Percentiles rank a stretch among this genome's conserved stretches.
phyloP scores from a whole-genome alignment of 1,140 invertebrate species.

The Maniola jurtina region DNA sequence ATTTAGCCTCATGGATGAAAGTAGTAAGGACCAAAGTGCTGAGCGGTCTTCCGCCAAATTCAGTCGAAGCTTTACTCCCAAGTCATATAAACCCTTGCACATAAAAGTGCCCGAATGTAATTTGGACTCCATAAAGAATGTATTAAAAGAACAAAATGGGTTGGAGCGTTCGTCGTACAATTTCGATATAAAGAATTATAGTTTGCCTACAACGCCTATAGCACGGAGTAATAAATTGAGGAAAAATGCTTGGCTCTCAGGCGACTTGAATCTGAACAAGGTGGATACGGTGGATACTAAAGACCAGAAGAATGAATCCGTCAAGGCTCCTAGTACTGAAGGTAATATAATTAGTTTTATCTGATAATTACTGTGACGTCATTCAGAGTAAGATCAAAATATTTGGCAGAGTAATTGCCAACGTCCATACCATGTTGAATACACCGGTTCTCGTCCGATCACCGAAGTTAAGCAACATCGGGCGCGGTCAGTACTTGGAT shows the following conservation, averaged over 20 bases:
- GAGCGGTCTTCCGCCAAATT: constrained; percentile 57
- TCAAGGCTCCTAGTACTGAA: constrained; percentile 43
- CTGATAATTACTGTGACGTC: background rate
- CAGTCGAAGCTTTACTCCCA: constrained; percentile 69
- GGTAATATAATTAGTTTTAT: constrained; percentile 35
- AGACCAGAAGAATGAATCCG: constrained; percentile 13
- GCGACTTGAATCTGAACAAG: constrained; percentile 47
- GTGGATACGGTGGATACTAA: constrained; percentile 48
- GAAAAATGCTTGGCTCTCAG: constrained; percentile 75
- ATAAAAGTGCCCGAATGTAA: constrained; percentile 72
- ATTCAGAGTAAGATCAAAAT: too few species aligned
- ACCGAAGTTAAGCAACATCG: constrained; percentile 44
- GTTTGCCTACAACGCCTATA: constrained; percentile 72
- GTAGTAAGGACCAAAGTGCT: constrained; percentile 42
- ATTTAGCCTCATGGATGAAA: constrained; percentile 43
- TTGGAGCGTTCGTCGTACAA: constrained; percentile 58
- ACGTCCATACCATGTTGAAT: constrained; percentile 37
- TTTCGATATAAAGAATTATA: constrained; percentile 74
- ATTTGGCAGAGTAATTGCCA: too few species aligned
- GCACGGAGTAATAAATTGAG: constrained; percentile 74
- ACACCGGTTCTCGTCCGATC: constrained; percentile 48
- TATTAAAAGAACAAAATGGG: constrained; percentile 54
- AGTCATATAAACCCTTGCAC: constrained; percentile 72
- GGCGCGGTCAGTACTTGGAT: constrained; percentile 41
- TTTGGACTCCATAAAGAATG: constrained; percentile 58